Evolutionary conservation across 2,797 vertebrate species (phyloP).

Genomic region (Forpus xanthops): DNA sequence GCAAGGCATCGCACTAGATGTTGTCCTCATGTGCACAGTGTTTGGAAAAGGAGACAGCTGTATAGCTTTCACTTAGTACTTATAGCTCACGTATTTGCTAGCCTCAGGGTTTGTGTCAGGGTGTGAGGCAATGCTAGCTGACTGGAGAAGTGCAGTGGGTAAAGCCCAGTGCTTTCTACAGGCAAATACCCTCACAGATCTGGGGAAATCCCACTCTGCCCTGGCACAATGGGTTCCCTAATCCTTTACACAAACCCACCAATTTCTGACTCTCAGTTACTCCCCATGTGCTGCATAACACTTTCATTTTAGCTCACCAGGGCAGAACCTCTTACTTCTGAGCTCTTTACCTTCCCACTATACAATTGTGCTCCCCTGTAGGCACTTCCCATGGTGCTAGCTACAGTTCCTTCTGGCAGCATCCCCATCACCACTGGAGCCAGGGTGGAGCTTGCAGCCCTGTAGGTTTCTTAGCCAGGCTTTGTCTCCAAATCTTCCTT

Average conservation of each 20-base stretch:
- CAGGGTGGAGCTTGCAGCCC: background rate
- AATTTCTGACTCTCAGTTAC: background rate
- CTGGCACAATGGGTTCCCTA: rapidly evolving
- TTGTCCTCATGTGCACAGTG: rapidly evolving
- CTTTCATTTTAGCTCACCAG: background rate
- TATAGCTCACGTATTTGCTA: background rate
- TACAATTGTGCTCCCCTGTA: rapidly evolving
- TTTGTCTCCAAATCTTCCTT: background rate
- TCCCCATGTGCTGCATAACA: background rate
- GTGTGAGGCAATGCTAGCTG: background rate
- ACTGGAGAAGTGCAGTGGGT: rapidly evolving
- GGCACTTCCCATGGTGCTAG: background rate
- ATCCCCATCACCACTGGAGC: background rate
- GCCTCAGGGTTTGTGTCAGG: background rate
- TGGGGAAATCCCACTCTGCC: background rate
- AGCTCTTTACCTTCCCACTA: background rate
- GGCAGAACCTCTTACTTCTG: background rate
- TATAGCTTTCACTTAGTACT: background rate
- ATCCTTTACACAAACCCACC: background rate
- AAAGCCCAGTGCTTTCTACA: rapidly evolving
- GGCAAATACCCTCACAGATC: background rate
- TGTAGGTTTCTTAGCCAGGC: background rate
- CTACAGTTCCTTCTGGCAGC: background rate
- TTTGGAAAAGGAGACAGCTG: background rate
- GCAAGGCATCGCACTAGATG: rapidly evolving